These are phyloP conservation scores for Microcebus ravelobensis DNA, from an alignment of 2,113 vertebrate genomes.

Conservation along the genomic window DNA sequence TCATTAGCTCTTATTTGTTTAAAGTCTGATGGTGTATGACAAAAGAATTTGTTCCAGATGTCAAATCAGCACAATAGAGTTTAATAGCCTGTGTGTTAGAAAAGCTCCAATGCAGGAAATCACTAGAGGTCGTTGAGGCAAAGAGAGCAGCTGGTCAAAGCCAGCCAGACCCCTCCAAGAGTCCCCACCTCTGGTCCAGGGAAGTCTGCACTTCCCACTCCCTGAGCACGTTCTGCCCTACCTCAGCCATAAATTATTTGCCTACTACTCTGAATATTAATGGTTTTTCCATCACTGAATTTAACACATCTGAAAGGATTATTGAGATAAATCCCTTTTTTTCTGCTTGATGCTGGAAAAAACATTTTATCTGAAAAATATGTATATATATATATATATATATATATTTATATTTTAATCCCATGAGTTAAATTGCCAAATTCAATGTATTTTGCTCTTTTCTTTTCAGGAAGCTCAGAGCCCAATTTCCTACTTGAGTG, in stretches of 20 bases:
- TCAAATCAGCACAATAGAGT: slow-evolving; percentile 48
- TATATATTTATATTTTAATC: not conserved
- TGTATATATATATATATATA: not conserved
- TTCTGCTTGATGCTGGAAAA: slow-evolving; percentile 1
- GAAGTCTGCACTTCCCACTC: not conserved
- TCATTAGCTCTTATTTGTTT: slow-evolving; percentile 78
- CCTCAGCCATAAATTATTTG: not conserved
- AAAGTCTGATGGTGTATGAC: slow-evolving; percentile 71
- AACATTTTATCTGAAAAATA: slow-evolving; percentile 18
- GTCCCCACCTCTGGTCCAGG: not conserved
- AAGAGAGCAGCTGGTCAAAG: not conserved
- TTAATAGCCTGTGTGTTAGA: slow-evolving; percentile 33
- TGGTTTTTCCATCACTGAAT: slow-evolving; percentile 47
- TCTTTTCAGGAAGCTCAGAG: not conserved
- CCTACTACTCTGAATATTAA: not conserved
- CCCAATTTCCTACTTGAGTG: not conserved
- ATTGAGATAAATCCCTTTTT: slow-evolving; percentile 14
- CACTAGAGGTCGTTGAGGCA: not conserved
- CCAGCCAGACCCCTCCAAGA: not conserved
- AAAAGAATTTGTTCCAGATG: slow-evolving; percentile 79
- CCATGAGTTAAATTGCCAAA: not conserved
- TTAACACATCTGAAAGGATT: slow-evolving; percentile 29
- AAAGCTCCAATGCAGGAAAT: not conserved
- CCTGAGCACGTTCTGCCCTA: not conserved
- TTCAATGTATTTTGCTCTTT: not conserved